These are phyloP conservation scores for Aurelia aurita DNA, from an alignment of 30 jellyfish, hydroid and myxozoan genomes.

Conservation along the genomic window DNA sequence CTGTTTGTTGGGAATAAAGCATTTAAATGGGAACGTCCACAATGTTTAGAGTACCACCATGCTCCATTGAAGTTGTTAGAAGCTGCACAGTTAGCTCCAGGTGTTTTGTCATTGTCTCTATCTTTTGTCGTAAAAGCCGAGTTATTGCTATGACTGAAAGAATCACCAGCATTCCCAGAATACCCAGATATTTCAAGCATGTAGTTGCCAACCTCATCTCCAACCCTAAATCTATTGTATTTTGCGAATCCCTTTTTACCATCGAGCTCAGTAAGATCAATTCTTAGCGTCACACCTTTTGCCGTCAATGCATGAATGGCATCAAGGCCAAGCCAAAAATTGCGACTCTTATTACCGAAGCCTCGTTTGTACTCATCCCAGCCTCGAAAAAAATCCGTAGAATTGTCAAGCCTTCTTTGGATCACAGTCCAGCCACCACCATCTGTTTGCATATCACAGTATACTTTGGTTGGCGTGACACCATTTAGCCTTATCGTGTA, in stretches of 20 bases:
- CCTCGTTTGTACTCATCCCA: constrained; percentile 58
- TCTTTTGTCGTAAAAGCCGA: constrained; percentile 57
- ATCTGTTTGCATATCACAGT: constrained; percentile 50
- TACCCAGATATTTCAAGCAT: constrained; percentile 19
- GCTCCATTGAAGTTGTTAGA: constrained; percentile 27
- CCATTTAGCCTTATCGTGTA: constrained; percentile 36
- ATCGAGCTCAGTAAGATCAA: constrained; percentile 34
- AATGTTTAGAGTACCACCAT: constrained; percentile 56
- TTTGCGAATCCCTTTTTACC: constrained; percentile 43
- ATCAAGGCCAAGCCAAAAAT: constrained; percentile 63
- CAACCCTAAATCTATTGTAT: constrained; percentile 32
- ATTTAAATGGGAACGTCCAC: constrained; percentile 45
- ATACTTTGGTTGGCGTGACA: constrained; percentile 12
- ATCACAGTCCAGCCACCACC: constrained; percentile 74
- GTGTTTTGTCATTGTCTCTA: constrained; percentile 42
- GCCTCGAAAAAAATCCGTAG: constrained; percentile 20
- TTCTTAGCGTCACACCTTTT: constrained; percentile 15
- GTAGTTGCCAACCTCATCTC: constrained; percentile 4
- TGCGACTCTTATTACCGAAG: constrained; percentile 47
- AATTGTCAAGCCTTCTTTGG: constrained; percentile 41
- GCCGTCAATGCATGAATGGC: constrained; percentile 22
- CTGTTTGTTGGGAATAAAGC: constrained; percentile 49
- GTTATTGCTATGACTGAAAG: constrained; percentile 12
- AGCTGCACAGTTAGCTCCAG: constrained; percentile 41
- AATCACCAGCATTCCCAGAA: constrained; percentile 61